Conservation (phyloP, 2,113 vertebrate species). For the Condylura cristata region DNA sequence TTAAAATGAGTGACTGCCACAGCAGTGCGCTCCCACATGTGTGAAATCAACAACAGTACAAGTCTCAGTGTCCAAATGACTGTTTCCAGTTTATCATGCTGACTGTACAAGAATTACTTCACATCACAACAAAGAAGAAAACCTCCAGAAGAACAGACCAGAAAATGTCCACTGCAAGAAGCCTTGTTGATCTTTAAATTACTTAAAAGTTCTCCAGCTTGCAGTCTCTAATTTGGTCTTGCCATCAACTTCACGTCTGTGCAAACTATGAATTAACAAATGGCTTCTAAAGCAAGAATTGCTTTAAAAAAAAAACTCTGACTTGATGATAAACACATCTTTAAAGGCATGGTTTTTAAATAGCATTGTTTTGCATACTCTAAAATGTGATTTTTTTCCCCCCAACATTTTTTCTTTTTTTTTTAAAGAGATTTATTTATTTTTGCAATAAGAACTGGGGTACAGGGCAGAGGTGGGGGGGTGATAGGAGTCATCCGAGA, state of each 20-base stretch:
- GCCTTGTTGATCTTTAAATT: constrained; percentile 10
- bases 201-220: not conserved
- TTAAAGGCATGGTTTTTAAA: not conserved
- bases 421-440: too few relatives aligned
- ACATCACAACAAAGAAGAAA: not conserved
- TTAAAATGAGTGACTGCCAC: not conserved
- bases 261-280: not conserved
- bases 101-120: not conserved
- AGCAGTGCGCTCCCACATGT: not conserved
- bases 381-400: not conserved
- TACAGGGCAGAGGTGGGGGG: too few relatives aligned
- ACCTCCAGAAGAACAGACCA: not conserved
- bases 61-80: not conserved
- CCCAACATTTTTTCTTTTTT: not conserved
- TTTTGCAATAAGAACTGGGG: too few relatives aligned
- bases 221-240: not conserved
- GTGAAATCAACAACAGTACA: not conserved
- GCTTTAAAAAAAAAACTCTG: constrained; percentile 15
- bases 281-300: not conserved
- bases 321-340: not conserved
- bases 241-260: not conserved
- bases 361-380: not conserved
- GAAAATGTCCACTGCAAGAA: not conserved
- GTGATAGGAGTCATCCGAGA: too few relatives aligned
- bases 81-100: not conserved